Percentiles rank a stretch among this genome's conserved stretches.
Conservation (phyloP, 1,140 invertebrate genomes). For the Macrobrachium nipponense region DNA sequence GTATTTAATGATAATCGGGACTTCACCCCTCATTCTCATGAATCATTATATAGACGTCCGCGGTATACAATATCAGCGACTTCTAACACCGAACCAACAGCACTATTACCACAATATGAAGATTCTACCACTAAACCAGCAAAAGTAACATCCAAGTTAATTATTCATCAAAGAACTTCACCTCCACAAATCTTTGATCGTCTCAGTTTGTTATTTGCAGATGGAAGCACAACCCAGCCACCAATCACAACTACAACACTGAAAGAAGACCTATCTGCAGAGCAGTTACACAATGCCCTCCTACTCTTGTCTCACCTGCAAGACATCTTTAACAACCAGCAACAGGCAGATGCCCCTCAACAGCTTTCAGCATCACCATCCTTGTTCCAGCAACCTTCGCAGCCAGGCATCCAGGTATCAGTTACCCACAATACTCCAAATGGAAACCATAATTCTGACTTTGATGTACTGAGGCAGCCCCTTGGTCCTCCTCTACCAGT, state of each 20-base stretch:
- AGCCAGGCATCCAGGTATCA: background rate
- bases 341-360: background rate
- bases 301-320: conserved; percentile 4
- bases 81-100: no score
- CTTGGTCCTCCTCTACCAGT: background rate
- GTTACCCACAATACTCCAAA: no score
- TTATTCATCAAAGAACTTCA: background rate
- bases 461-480: no score
- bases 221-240: conserved; percentile 12
- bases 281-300: conserved; percentile 18
- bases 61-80: no score
- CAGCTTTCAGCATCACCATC: background rate
- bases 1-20: no score
- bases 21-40: no score
- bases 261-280: background rate
- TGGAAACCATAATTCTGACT: no score
- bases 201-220: conserved; percentile 17
- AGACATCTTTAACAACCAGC: background rate
- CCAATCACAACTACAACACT: conserved; percentile 8
- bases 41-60: no score
- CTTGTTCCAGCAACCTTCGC: background rate
- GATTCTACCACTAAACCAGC: no score
- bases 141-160: no score
- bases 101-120: no score
- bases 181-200: conserved; percentile 7